Percentiles rank a stretch among this genome's conserved stretches.
These are phyloP conservation scores for Clinocottus analis DNA, from an alignment of 2,113 vertebrate species.

Conservation along the genomic window DNA sequence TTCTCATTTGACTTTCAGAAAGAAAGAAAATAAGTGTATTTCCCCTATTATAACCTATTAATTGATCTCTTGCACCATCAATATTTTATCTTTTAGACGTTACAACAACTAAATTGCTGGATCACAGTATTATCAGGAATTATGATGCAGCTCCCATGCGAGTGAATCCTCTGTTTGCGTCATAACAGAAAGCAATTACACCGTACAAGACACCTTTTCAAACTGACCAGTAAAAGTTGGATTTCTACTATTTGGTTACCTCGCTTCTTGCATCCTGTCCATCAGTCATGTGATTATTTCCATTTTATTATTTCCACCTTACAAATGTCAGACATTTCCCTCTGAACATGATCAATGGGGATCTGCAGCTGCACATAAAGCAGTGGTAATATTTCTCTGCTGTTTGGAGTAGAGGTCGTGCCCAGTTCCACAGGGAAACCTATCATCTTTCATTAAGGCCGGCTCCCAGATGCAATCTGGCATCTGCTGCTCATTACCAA, in stretches of 20 bases:
- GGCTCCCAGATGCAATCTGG: constrained; percentile 69
- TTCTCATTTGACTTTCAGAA: background rate
- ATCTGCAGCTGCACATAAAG: constrained; percentile 53
- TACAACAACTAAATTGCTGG: constrained; percentile 8
- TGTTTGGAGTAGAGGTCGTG: constrained; percentile 61
- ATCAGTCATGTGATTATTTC: constrained; percentile 62
- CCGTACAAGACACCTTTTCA: background rate
- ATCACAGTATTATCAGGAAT: background rate
- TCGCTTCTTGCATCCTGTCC: constrained; percentile 41
- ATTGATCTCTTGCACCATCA: background rate
- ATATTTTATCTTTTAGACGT: background rate
- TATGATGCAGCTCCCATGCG: constrained; percentile 3
- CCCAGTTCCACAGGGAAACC: constrained; percentile 63
- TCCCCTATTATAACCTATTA: background rate
- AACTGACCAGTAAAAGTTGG: constrained; percentile 11
- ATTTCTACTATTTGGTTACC: constrained; percentile 15
- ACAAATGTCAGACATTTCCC: constrained; percentile 72
- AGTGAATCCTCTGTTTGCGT: background rate
- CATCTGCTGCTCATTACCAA: constrained; percentile 81
- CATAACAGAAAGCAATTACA: constrained; percentile 25
- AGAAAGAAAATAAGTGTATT: background rate
- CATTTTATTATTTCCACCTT: constrained; percentile 45
- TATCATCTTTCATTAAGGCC: constrained; percentile 76
- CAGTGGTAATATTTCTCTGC: constrained; percentile 56
- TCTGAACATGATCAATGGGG: constrained; percentile 63